Evolutionary conservation across 2,797 vertebrate species (phyloP).

Genomic region (Hippocampus kuda): DNA sequence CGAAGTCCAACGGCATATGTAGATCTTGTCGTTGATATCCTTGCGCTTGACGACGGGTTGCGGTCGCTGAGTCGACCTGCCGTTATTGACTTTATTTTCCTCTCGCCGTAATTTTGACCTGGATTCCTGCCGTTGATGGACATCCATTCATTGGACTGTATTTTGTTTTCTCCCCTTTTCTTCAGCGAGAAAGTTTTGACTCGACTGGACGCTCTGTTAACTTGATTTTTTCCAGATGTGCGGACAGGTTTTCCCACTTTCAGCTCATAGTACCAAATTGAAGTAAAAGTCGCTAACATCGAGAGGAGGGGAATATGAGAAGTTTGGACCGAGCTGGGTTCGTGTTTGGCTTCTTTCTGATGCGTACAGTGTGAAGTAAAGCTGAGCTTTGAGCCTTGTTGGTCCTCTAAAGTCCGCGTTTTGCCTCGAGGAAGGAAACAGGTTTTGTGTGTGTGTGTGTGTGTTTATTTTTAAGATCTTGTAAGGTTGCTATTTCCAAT

Average conservation of each 20-base stretch:
- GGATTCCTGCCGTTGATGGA: slow-evolving; percentile 58
- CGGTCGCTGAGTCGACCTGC: slow-evolving; percentile 29
- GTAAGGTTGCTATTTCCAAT: slow-evolving; percentile 31
- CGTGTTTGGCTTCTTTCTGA: slow-evolving; percentile 1
- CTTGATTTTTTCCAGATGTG: slow-evolving; percentile 67
- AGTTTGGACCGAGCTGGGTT: slow-evolving; percentile 10
- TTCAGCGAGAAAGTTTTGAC: slow-evolving; percentile 40
- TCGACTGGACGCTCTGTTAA: slow-evolving; percentile 48
- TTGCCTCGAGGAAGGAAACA: slow-evolving; percentile 52
- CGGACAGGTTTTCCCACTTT: slow-evolving; percentile 54
- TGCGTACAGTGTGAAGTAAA: slow-evolving; percentile 18
- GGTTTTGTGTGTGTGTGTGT: slow-evolving; percentile 23
- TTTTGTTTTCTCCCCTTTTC: slow-evolving; percentile 15
- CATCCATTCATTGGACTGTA: slow-evolving; percentile 47
- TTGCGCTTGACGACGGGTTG: slow-evolving; percentile 43
- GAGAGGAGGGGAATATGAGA: slow-evolving; percentile 16
- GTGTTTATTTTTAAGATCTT: slow-evolving; percentile 10
- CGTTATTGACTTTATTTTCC: slow-evolving; percentile 25
- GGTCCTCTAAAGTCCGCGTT: not conserved
- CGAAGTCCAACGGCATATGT: slow-evolving; percentile 12
- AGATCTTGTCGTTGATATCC: slow-evolving; percentile 50
- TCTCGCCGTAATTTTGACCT: slow-evolving; percentile 52
- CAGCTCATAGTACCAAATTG: slow-evolving; percentile 22
- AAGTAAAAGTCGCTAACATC: slow-evolving; percentile 28
- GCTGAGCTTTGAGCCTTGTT: slow-evolving; percentile 8